These are phyloP conservation scores for Calephelis nemesis DNA, from an alignment of 1,140 invertebrate species.

Conservation along the genomic window DNA sequence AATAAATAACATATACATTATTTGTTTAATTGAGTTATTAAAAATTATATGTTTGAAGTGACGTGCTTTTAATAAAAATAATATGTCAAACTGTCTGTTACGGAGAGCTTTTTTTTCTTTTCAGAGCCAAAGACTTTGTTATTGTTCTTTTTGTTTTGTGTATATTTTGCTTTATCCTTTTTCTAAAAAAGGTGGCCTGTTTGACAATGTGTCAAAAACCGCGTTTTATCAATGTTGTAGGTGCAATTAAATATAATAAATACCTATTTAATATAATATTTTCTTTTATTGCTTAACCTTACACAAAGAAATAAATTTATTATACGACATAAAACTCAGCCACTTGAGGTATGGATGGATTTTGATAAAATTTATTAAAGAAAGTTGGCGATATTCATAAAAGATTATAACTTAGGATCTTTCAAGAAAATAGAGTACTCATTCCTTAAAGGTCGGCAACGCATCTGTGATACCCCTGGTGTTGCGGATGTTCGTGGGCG, in stretches of 20 bases:
- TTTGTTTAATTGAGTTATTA: background rate
- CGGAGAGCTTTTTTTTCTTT: conserved; percentile 46
- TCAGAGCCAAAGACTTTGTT: conserved; percentile 71
- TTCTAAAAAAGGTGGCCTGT: conserved; percentile 49
- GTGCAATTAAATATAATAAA: conserved; percentile 75
- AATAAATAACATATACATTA: too few relatives aligned
- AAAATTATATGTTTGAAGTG: background rate
- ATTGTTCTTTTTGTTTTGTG: conserved; percentile 40
- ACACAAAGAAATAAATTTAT: conserved; percentile 11
- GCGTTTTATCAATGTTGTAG: conserved; percentile 63
- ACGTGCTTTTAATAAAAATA: background rate
- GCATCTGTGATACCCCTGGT: too few relatives aligned
- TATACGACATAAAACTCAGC: conserved; percentile 1
- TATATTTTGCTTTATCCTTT: conserved; percentile 48
- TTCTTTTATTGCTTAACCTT: conserved; percentile 35
- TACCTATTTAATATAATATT: conserved; percentile 69
- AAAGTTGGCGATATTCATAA: too few relatives aligned
- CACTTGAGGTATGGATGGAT: background rate
- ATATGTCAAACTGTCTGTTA: background rate
- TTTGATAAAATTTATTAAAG: too few relatives aligned
- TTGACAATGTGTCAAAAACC: conserved; percentile 54
- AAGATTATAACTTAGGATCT: too few relatives aligned
- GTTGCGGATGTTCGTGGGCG: too few relatives aligned
- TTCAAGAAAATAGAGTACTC: too few relatives aligned
- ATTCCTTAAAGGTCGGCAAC: too few relatives aligned